Base-by-base conservation (phyloP, 2,888 invertebrate genomes). In the Drosophila pegasa region DNA sequence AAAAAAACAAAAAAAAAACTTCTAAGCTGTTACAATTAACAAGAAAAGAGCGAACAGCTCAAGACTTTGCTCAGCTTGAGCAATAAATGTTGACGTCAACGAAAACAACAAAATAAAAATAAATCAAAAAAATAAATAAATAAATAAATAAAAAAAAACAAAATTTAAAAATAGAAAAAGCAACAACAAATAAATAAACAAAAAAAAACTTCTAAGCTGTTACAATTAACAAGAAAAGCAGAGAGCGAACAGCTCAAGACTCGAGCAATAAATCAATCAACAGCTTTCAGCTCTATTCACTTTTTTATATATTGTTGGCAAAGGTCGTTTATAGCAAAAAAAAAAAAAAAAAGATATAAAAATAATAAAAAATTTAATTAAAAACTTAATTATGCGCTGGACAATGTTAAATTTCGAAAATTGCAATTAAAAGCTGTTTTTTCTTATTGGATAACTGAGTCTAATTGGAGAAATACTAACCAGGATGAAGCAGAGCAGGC, bases 401-500 rank as follows among this genome's bases (percentile, higher is more conserved):
- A 5, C 9, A 33, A 37, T 48, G 56, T 45, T 45, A 31, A 47
- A 29, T 18, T 40, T 18, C 9, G 29, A 9, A 38, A 29, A 29
- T 29, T 38, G 20, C 52, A 40, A 54, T 29, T 54, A n/a, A n/a
- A n/a, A 43, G 18, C 25, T 6, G 27, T 35, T 35, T 25, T 56
- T 38, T 38, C 18, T n/a, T n/a, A n/a, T n/a, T n/a, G n/a, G n/a
- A 1, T n/a, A 16, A 12, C 22, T 37, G 12, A 7, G 6, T 27
- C 14, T 27, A n/a, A 29, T 25, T 22, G 22, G 27, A 29, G 14
- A 16, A 31, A 79, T 91, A 91, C 91, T 91, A 76, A 91, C 91
- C 91, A 87, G 90, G 84, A 88, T 87, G 85, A 29, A 83, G 72
- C n/a, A 85, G 60, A 41, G 91, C 88, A 18, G 87, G 90, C 69